Evolutionary conservation across 2,113 vertebrate genomes (phyloP).

Genomic region (Physeter macrocephalus): DNA sequence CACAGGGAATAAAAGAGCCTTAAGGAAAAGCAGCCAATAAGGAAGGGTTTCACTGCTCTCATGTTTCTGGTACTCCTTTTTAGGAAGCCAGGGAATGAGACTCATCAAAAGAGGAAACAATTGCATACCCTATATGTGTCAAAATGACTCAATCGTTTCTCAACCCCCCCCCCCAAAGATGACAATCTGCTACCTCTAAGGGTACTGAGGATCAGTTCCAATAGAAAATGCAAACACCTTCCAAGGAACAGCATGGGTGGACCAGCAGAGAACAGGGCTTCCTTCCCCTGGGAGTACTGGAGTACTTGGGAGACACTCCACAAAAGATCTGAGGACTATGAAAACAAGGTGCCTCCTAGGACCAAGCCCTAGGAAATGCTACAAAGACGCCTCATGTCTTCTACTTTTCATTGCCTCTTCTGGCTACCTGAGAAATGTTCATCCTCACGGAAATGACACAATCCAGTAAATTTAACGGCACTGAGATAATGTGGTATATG

Average conservation of each 20-base stretch:
- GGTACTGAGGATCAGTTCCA: not conserved
- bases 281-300: not conserved
- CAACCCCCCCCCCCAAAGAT: not conserved
- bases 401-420: not conserved
- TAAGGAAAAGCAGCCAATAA: not conserved
- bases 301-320: not conserved
- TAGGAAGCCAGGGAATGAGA: not conserved
- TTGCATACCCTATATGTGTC: not conserved
- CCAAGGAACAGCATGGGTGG: rapidly evolving
- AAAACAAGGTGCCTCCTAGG: too few relatives aligned
- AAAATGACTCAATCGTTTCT: not conserved
- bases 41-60: not conserved
- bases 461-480: not conserved
- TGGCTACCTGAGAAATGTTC: not conserved
- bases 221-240: not conserved
- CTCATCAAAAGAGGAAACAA: not conserved
- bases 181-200: not conserved
- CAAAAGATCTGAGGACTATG: not conserved
- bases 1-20: not conserved
- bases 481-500: not conserved
- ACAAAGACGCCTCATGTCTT: not conserved
- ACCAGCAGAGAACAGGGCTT: not conserved
- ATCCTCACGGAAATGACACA: not conserved
- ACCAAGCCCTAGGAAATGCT: not conserved
- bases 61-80: not conserved